Conservation (phyloP, 2,888 invertebrate species). For the Ichneumoninae sp. region DNA sequence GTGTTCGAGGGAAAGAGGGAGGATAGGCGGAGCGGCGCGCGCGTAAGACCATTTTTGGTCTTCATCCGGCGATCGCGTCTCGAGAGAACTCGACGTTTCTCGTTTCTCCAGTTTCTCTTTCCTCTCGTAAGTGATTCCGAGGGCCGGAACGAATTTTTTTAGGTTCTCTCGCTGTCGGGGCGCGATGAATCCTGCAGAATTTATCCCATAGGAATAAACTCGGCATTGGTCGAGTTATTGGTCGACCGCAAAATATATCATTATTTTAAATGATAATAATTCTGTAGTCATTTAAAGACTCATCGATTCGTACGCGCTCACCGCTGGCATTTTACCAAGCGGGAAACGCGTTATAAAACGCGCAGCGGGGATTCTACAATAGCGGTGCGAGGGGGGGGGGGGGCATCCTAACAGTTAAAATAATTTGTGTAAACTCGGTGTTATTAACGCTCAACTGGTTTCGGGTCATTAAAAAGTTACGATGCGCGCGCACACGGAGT, state of each 20-base stretch:
- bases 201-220: not conserved
- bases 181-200: not conserved
- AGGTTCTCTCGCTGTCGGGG: constrained; percentile 26
- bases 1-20: constrained; percentile 61
- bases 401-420: constrained; percentile 78
- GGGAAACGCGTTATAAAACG: constrained; percentile 68
- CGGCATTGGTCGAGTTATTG: not conserved
- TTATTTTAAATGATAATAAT: not conserved
- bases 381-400: constrained; percentile 54
- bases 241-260: not conserved
- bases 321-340: not conserved
- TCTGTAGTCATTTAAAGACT: not conserved
- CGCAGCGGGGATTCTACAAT: constrained; percentile 73
- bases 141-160: constrained; percentile 4
- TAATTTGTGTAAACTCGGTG: constrained; percentile 80
- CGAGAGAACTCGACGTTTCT: constrained; percentile 67
- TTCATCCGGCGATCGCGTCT: constrained; percentile 64
- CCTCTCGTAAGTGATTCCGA: constrained; percentile 8
- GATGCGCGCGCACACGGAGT: constrained; percentile 64
- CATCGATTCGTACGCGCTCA: too few relatives aligned
- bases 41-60: constrained; percentile 79
- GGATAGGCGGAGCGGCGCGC: constrained; percentile 70
- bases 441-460: constrained; percentile 79
- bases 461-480: constrained; percentile 73
- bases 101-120: constrained; percentile 73